Conservation (phyloP, 2,113 vertebrate species). For the Leiothrix lutea region DNA sequence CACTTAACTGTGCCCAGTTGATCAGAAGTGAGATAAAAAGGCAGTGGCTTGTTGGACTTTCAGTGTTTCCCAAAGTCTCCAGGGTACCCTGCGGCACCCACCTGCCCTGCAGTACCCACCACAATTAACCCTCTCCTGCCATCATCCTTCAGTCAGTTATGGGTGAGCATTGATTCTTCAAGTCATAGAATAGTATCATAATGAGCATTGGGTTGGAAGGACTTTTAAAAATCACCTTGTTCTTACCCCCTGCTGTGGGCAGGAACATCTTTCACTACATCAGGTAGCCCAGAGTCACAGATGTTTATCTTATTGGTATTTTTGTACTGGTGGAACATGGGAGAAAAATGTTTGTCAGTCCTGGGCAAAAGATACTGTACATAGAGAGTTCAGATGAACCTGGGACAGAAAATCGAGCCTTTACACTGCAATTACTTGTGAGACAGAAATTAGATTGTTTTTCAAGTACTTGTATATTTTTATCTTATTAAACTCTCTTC, state of each 20-base stretch:
- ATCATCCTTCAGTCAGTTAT: neutral
- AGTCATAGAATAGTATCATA: too few relatives aligned
- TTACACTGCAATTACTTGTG: neutral
- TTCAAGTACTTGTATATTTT: neutral
- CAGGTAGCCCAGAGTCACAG: neutral
- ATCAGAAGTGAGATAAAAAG: neutral
- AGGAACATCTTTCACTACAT: neutral
- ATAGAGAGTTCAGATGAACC: neutral
- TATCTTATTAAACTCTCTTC: neutral
- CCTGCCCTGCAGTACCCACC: neutral
- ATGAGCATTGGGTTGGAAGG: neutral
- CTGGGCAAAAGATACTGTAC: neutral
- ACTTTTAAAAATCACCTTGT: neutral
- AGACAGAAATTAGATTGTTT: neutral
- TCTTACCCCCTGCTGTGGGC: neutral
- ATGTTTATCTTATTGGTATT: neutral
- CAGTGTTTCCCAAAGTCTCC: neutral
- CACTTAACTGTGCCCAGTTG: neutral
- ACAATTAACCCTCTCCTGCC: neutral
- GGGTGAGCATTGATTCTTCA: neutral
- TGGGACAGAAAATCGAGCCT: neutral
- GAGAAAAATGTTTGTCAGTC: accelerated
- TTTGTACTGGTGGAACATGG: neutral
- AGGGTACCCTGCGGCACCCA: neutral
- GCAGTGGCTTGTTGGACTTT: neutral